These are phyloP conservation scores for Charadrius vociferus DNA, from an alignment of 2,113 vertebrate genomes.

Conservation along the genomic window DNA sequence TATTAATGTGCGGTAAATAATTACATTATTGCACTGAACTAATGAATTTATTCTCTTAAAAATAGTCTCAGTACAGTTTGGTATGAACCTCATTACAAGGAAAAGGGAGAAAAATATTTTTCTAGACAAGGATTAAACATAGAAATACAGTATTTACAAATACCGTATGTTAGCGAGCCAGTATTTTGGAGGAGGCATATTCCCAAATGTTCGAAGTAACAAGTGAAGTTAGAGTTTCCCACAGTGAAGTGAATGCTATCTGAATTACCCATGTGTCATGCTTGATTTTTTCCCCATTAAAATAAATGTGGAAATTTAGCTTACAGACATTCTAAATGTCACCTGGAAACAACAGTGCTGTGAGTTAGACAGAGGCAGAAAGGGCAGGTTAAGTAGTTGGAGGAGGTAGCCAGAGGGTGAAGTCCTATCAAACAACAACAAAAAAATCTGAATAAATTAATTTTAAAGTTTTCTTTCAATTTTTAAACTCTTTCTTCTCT, in stretches of 20 bases:
- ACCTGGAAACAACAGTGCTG: background rate
- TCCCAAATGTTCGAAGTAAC: background rate
- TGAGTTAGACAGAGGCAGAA: background rate
- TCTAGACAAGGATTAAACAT: background rate
- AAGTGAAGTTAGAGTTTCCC: slow-evolving; percentile 1
- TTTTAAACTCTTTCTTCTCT: background rate
- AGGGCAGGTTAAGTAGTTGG: background rate
- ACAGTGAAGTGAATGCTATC: slow-evolving; percentile 27
- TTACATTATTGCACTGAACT: background rate
- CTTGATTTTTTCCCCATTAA: slow-evolving; percentile 5
- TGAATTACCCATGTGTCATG: background rate
- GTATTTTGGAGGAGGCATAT: background rate
- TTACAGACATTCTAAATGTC: slow-evolving; percentile 38
- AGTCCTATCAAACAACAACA: background rate
- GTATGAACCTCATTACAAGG: background rate
- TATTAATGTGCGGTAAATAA: background rate
- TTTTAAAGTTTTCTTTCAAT: background rate
- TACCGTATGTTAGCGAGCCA: background rate
- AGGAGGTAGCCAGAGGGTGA: background rate
- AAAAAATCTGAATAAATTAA: background rate
- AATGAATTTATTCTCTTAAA: background rate
- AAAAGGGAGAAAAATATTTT: background rate
- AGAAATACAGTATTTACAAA: background rate
- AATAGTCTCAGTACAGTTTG: background rate
- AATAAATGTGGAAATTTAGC: background rate